A percentile compares a stretch with the other conserved stretches of the same genome.
Evolutionary conservation across 2,888 invertebrate species (phyloP).

Genomic region (Entomobrya proxima): DNA sequence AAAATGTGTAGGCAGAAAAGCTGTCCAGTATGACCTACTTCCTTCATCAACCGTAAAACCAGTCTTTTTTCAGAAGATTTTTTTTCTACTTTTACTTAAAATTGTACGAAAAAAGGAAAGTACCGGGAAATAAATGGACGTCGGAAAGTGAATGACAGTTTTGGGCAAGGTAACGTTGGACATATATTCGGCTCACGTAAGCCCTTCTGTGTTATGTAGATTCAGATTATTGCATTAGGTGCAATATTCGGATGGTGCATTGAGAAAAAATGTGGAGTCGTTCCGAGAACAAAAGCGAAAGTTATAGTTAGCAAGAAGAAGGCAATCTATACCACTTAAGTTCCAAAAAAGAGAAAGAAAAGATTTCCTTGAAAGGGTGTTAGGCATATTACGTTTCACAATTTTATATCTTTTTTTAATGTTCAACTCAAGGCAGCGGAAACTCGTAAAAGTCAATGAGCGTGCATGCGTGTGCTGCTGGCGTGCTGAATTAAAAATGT

Average conservation of each 20-base stretch:
- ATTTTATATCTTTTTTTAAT: slow-evolving; percentile 30
- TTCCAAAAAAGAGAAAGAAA: no score
- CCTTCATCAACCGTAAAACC: slow-evolving; percentile 23
- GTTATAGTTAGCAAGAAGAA: no score
- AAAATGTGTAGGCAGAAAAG: not conserved
- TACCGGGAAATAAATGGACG: slow-evolving; percentile 8
- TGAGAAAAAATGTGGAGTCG: no score
- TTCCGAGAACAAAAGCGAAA: no score
- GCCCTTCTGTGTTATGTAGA: not conserved
- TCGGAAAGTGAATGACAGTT: not conserved
- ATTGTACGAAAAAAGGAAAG: not conserved
- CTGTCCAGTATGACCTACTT: slow-evolving; percentile 27
- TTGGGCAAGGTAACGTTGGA: not conserved
- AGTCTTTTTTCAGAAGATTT: not conserved
- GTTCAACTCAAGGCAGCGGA: slow-evolving; percentile 19
- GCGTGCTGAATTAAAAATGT: slow-evolving; percentile 14
- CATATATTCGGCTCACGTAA: not conserved
- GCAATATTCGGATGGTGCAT: no score
- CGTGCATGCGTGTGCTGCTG: not conserved
- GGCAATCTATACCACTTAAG: no score
- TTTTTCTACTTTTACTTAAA: not conserved
- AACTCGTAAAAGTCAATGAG: slow-evolving; percentile 42
- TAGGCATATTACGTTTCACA: slow-evolving; percentile 2
- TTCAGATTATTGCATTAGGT: not conserved
- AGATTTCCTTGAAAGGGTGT: not conserved